Conservation (phyloP, 2,113 vertebrate genomes). For the Lipophrys pholis region DNA sequence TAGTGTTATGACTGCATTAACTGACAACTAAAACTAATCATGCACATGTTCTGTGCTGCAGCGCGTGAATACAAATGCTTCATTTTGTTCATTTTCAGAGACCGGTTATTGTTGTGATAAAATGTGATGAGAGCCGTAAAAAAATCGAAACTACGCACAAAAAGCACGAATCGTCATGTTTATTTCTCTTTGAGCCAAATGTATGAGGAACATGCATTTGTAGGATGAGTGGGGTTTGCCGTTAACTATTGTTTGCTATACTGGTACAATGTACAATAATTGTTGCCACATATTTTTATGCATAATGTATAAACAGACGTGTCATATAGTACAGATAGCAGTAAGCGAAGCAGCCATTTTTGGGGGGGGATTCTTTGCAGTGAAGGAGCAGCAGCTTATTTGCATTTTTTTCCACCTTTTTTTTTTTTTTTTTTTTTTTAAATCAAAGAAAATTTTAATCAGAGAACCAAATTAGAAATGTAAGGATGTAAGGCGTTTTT, state of each 20-base stretch:
- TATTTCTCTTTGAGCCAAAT: too few relatives aligned
- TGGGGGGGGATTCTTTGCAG: background rate
- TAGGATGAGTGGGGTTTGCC: too few relatives aligned
- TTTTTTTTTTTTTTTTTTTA: background rate
- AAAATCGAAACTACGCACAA: background rate
- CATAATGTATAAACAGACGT: too few relatives aligned
- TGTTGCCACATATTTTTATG: too few relatives aligned
- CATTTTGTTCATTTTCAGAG: background rate
- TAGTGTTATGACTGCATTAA: background rate
- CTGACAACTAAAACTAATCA: background rate
- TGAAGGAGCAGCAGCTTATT: conserved; percentile 36
- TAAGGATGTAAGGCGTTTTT: background rate
- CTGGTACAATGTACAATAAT: too few relatives aligned
- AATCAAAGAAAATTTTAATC: conserved; percentile 24
- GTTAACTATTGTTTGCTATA: too few relatives aligned
- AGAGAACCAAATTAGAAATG: background rate
- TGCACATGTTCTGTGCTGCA: background rate
- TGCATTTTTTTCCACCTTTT: conserved; percentile 4
- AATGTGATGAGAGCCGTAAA: background rate
- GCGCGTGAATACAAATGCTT: background rate
- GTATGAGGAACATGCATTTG: too few relatives aligned
- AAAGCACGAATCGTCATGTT: background rate
- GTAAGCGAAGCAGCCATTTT: background rate
- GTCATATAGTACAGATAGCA: too few relatives aligned
- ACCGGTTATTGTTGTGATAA: background rate